These are phyloP conservation scores for Sitodiplosis mosellana DNA, from an alignment of 1,140 invertebrate genomes.

Conservation along the genomic window DNA sequence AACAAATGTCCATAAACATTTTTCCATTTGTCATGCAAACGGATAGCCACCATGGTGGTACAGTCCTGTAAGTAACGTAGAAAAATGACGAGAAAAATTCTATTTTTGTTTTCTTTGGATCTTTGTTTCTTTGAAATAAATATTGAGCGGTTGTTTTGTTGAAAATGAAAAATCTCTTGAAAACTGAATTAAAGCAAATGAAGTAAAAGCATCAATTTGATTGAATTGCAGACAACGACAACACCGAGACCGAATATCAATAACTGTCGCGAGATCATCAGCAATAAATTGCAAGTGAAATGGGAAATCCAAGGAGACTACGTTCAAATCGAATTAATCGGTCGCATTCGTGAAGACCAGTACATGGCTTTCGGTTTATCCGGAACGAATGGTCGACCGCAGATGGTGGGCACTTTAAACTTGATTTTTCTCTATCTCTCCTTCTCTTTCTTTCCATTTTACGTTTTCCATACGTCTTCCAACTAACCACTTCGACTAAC, in stretches of 20 bases:
- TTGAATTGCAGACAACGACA: constrained; percentile 30
- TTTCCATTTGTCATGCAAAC: neutral
- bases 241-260: constrained; percentile 32
- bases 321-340: constrained; percentile 56
- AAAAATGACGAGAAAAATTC: no score
- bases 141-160: no score
- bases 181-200: neutral
- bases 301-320: constrained; percentile 59
- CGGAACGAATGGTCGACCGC: constrained; percentile 43
- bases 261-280: constrained; percentile 63
- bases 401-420: constrained; percentile 30
- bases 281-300: constrained; percentile 58
- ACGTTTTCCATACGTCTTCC: no score
- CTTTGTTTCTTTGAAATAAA: no score
- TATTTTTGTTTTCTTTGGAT: no score
- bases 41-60: constrained; percentile 71
- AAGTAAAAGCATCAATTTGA: neutral
- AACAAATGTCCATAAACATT: constrained; percentile 8
- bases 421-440: no score
- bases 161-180: neutral
- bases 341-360: constrained; percentile 58
- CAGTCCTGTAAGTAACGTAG: constrained; percentile 63
- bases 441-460: no score
- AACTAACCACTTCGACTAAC: no score
- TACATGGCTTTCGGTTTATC: constrained; percentile 78